Base-by-base conservation (phyloP, 2,797 vertebrate genomes). In the Emys orbicularis region DNA sequence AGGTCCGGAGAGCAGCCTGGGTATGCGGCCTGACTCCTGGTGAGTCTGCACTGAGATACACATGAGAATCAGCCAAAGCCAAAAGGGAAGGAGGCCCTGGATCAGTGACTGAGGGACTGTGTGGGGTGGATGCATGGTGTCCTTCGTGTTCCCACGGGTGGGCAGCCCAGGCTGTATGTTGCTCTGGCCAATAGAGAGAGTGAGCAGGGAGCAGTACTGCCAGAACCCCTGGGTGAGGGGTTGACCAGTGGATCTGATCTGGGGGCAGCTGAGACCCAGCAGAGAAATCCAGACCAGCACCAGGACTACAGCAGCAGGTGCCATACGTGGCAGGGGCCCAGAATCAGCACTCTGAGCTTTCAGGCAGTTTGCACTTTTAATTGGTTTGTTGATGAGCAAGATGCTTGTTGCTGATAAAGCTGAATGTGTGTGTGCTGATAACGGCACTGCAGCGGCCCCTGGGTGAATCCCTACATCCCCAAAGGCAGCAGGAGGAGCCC, bases 201-300 rank as follows among this genome's bases (percentile, higher is more conserved):
- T 0, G 57, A 50, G 8, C 0, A 0, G 31, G n/a, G 59, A 90
- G 44, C 29, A 77, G 1, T 88, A 54, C 54, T 49, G 19, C 27
- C 34, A 12, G 34, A 11, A 50, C 41, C 13, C 34, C 81, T 3
- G 85, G 85, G 49, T 6, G 4, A 18, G 16, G 19, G 8, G 37
- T 5, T 23, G n/a, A 72, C 6, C 2, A 6, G 12, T 25, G 5
- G 25, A 5, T 19, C 1, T 2, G 65, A 47, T 5, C 31, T 37
- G 57, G 18, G 19, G 19, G 29, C 79, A 23, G 19, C 79, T n/a
- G 50, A 21, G 77, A 79, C 49, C 29, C 11, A 21, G 29, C 16
- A 12, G 4, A 13, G 9, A 34, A 18, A n/a, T n/a, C 31, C 12
- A 9, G 87, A 1, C 44, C n/a, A 0, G 5, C 47, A 5, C 79